These are phyloP conservation scores for Mycetomoellerius zeteki DNA, from an alignment of 1,140 invertebrate species.

Conservation along the genomic window DNA sequence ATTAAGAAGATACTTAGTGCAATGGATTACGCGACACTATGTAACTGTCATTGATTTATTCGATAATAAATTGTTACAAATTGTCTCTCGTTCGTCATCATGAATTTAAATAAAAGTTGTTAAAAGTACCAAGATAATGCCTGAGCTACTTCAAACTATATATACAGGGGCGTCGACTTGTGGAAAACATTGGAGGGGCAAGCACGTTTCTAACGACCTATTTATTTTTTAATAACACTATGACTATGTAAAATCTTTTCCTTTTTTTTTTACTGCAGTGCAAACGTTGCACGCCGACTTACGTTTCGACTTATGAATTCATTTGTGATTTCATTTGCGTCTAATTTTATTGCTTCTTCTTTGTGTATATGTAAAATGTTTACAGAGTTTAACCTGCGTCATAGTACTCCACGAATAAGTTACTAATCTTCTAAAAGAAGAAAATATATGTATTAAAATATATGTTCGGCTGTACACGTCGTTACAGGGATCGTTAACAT, in stretches of 20 bases:
- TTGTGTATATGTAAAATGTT: background rate
- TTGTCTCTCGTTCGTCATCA: background rate
- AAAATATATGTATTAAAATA: background rate
- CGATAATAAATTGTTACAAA: background rate
- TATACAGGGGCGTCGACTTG: too few relatives aligned
- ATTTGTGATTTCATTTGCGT: background rate
- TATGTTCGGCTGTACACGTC: background rate
- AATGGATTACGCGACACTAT: background rate
- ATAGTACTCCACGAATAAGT: conserved; percentile 5
- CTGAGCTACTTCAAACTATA: background rate
- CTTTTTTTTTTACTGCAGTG: too few relatives aligned
- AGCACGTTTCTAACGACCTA: too few relatives aligned
- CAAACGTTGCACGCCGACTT: background rate
- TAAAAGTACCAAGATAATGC: background rate
- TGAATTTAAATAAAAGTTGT: conserved; percentile 13
- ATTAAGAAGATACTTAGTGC: background rate
- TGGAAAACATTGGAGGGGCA: too few relatives aligned
- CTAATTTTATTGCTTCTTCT: background rate
- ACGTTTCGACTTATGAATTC: background rate
- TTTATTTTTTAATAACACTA: too few relatives aligned
- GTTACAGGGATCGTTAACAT: background rate
- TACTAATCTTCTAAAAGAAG: background rate
- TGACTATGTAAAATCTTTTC: too few relatives aligned
- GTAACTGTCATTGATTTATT: conserved; percentile 10
- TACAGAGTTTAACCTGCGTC: background rate